These are phyloP conservation scores for Potamilus streckersoni DNA, from an alignment of 1,140 invertebrate species.

Conservation along the genomic window DNA sequence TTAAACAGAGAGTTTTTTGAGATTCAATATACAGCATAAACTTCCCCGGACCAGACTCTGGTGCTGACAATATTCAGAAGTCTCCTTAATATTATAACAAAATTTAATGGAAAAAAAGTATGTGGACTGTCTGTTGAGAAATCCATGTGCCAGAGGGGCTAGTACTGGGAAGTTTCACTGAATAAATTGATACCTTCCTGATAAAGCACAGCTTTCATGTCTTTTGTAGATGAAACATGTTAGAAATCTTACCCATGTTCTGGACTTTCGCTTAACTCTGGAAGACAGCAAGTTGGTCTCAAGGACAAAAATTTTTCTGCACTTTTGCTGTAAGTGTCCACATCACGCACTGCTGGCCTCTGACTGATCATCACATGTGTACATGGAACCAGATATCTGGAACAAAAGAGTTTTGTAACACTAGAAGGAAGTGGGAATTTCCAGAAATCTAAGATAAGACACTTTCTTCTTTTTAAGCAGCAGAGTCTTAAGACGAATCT, in stretches of 20 bases:
- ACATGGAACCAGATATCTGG: constrained; percentile 82
- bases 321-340: constrained; percentile 78
- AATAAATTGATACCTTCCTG: constrained; percentile 1
- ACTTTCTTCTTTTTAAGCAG: too few relatives aligned
- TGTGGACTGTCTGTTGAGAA: not conserved
- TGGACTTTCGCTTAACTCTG: constrained; percentile 32
- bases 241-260: constrained; percentile 27
- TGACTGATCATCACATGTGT: constrained; percentile 92
- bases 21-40: not conserved
- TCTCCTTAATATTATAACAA: not conserved
- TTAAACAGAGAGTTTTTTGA: too few relatives aligned
- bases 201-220: not conserved
- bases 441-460: too few relatives aligned
- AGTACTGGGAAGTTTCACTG: not conserved
- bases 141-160: not conserved
- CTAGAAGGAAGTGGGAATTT: too few relatives aligned
- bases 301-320: constrained; percentile 87
- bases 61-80: not conserved
- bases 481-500: too few relatives aligned
- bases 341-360: constrained; percentile 80
- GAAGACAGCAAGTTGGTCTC: constrained; percentile 74
- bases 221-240: not conserved
- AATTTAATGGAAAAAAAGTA: not conserved
- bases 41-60: not conserved
- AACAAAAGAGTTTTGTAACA: not conserved